Base-by-base conservation (phyloP, 2,888 invertebrate genomes). In the Dusona sp. region DNA sequence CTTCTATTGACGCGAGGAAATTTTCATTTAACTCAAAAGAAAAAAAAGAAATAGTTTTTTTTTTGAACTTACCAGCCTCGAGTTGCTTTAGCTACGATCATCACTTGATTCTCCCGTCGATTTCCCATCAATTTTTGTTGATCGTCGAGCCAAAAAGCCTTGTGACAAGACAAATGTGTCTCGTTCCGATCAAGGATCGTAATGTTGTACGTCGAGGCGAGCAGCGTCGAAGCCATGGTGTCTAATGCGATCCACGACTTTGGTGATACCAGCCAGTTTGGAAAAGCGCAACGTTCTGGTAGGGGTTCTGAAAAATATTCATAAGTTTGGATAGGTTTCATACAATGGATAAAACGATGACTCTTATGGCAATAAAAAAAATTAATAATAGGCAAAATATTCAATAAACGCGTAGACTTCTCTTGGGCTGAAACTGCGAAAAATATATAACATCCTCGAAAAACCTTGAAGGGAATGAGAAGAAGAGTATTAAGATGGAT, bases 181-280 rank as follows among this genome's bases (percentile, higher is more conserved):
- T 93, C 93, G 83, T 92, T 90, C 74, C 91, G 90, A 86, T 93
- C 92, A 68, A 93, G 88, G 65, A 93, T 92, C 82, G 93, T 93
- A 83, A 93, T 89, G 79, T 92, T 93, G 88, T 92, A 84, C 29
- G 88, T 87, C 19, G 92, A 91, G 3, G 92, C 90, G 38, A 90
- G 88, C 8, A 93, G 89, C 16, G 89, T 90, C 54, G 90, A 90
- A 11, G 91, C 89, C 61, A 91, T 90, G 33, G 88, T 91, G 83
- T 93, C 93, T 86, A 93, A 88, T 8, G 93, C 92, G 42, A 93
- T 90, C 93, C 93, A 93, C 9, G 91, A 90, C 72, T 91, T 90
- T 16, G 91, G 90, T 33, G 90, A 87, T 22, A 92, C 91, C 38
- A 93, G 88, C 93, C 93, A 93, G n/a, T 85, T 85, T 4, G 93